Evolutionary conservation across 2,888 invertebrate genomes (phyloP).

Genomic region (Acrobasis consociella): DNA sequence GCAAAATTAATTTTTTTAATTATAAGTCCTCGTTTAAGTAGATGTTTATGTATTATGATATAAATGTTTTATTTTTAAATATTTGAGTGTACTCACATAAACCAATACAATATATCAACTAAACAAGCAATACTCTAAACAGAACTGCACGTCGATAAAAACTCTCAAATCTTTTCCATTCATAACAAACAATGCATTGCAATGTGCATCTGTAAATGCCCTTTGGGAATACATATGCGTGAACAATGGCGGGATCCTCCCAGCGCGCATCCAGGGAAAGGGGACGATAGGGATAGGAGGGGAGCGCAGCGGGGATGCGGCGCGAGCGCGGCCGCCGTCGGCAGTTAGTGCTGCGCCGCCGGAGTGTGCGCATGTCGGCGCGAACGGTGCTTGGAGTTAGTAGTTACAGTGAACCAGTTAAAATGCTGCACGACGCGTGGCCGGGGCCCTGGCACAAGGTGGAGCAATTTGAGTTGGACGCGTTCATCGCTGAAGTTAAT

Average conservation of each 20-base stretch:
- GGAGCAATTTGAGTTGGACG: conserved; percentile 64
- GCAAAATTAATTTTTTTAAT: no score
- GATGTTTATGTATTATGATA: no score
- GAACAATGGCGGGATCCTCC: conserved; percentile 15
- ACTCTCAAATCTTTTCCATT: background rate
- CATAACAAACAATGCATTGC: conserved; percentile 3
- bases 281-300: conserved; percentile 37
- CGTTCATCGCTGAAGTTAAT: conserved; percentile 69
- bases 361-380: conserved; percentile 32
- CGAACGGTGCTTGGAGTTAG: conserved; percentile 20
- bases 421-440: conserved; percentile 73
- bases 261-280: conserved; percentile 32
- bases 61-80: no score
- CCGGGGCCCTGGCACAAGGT: conserved; percentile 54
- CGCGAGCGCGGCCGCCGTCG: conserved; percentile 40
- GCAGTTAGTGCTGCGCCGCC: conserved; percentile 38
- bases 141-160: background rate
- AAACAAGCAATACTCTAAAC: background rate
- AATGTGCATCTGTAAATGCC: conserved; percentile 4
- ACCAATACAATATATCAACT: no score
- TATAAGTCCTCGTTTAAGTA: no score
- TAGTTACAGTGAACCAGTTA: conserved; percentile 34
- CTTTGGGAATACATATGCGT: conserved; percentile 1
- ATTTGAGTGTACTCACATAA: no score
- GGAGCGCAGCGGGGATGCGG: conserved; percentile 34